phyloP scores from a whole-genome alignment of 2,888 invertebrate genomes.

The Folsomia candida region DNA sequence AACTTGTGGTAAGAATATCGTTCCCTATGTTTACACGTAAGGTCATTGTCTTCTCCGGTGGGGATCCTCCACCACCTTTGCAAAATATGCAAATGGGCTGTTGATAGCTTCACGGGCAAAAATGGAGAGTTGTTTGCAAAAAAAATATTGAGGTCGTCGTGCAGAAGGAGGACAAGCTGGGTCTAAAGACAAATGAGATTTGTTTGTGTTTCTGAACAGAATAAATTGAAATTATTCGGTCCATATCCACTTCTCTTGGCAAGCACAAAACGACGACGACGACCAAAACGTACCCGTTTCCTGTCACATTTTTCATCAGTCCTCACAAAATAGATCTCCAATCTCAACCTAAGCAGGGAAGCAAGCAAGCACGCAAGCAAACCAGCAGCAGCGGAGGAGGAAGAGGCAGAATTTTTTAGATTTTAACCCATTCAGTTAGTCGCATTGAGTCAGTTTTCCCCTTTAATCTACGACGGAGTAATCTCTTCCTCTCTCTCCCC shows the following conservation, averaged over 20 bases:
- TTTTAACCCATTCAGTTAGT: too few relatives aligned
- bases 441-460: too few relatives aligned
- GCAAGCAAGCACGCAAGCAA: too few relatives aligned
- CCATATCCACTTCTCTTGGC: neutral
- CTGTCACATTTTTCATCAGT: neutral
- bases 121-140: too few relatives aligned
- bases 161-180: neutral
- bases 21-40: neutral
- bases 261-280: neutral
- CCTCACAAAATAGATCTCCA: too few relatives aligned
- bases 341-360: too few relatives aligned
- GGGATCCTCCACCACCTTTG: neutral
- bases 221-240: constrained; percentile 2
- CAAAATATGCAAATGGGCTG: neutral
- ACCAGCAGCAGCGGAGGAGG: too few relatives aligned
- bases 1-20: constrained; percentile 62
- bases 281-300: neutral
- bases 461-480: too few relatives aligned
- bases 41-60: too few relatives aligned
- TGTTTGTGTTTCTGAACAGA: neutral
- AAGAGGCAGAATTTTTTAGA: too few relatives aligned
- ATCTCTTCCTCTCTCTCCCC: too few relatives aligned
- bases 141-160: neutral
- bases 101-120: neutral
- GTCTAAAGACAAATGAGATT: neutral